Conservation (phyloP, 2,113 vertebrate genomes). For the Garra rufa region DNA sequence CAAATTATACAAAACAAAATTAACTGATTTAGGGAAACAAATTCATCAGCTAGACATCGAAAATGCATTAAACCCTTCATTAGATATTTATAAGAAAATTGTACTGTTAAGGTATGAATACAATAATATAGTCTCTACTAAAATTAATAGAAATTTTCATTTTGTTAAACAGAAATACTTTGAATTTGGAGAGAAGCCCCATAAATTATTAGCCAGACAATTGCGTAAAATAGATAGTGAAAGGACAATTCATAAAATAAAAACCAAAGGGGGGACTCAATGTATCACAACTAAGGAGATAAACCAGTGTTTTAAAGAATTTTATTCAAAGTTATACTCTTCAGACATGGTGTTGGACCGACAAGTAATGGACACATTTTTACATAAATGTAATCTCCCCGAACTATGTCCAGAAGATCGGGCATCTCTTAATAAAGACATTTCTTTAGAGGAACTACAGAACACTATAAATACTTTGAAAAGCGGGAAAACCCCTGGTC, state of each 20-base stretch:
- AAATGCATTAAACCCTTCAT: neutral
- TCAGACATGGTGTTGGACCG: neutral
- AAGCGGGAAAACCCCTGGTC: neutral
- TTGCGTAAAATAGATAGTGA: constrained; percentile 10
- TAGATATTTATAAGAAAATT: constrained; percentile 3
- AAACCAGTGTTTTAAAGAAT: neutral
- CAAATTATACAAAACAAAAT: constrained; percentile 1
- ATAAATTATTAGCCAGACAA: constrained; percentile 9
- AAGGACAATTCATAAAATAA: constrained; percentile 9
- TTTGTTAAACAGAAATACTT: neutral
- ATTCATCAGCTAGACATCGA: neutral
- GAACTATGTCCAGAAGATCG: neutral
- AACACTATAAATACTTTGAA: neutral
- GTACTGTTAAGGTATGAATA: neutral
- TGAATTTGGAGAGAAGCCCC: constrained; percentile 13
- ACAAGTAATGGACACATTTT: neutral
- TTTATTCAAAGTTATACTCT: neutral
- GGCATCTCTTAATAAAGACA: neutral
- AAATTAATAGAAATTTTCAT: neutral
- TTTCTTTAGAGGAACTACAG: neutral
- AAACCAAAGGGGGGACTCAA: neutral
- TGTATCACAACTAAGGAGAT: neutral
- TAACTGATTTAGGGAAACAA: neutral
- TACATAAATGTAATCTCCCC: neutral
- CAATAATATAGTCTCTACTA: constrained; percentile 2